These are phyloP conservation scores for Polia nebulosa DNA, from an alignment of 2,888 invertebrate species.

Conservation along the genomic window DNA sequence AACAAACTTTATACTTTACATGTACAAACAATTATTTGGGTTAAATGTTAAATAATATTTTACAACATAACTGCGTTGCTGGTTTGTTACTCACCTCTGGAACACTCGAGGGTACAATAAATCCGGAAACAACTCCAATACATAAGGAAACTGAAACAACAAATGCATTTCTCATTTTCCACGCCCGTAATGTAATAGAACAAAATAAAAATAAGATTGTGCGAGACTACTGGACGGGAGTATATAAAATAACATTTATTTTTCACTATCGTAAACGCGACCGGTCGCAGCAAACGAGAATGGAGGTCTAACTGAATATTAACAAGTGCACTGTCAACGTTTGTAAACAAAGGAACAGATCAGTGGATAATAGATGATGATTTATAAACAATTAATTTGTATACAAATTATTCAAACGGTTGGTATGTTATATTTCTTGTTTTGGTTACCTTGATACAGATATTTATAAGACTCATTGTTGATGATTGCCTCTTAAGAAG, in stretches of 20 bases:
- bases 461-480: conserved; percentile 4
- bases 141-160: conserved; percentile 77
- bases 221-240: neutral
- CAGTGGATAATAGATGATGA: conserved; percentile 30
- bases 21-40: conserved; percentile 1
- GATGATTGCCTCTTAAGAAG: neutral
- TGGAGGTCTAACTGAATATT: conserved; percentile 41
- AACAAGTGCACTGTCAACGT: conserved; percentile 22
- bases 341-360: conserved; percentile 26
- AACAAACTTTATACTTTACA: conserved; percentile 4
- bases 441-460: conserved; percentile 8
- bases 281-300: conserved; percentile 5
- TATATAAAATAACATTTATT: conserved; percentile 35
- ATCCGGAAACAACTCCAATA: conserved; percentile 76
- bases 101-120: conserved; percentile 73
- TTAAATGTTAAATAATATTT: conserved; percentile 32
- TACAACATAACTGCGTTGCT: conserved; percentile 34
- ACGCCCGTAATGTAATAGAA: conserved; percentile 46
- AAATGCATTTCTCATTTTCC: conserved; percentile 78
- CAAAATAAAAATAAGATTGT: conserved; percentile 46
- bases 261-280: conserved; percentile 19
- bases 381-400: conserved; percentile 50
- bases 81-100: conserved; percentile 75
- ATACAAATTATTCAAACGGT: conserved; percentile 33
- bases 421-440: conserved; percentile 15